These are phyloP conservation scores for Anguilla rostrata DNA, from an alignment of 2,113 vertebrate species.

Conservation along the genomic window DNA sequence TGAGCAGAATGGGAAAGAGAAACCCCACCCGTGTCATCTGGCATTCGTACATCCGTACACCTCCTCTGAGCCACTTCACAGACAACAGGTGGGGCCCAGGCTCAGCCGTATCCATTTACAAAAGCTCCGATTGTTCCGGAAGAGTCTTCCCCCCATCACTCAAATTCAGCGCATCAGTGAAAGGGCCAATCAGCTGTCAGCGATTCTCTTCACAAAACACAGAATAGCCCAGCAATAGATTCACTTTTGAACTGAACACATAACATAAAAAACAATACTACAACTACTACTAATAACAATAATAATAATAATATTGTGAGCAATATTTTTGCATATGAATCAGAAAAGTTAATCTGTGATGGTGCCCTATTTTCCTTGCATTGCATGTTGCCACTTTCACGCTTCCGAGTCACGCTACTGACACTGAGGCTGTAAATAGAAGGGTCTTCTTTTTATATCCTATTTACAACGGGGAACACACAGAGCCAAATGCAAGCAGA, in stretches of 20 bases:
- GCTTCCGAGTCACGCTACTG: slow-evolving; percentile 5
- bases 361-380: slow-evolving; percentile 11
- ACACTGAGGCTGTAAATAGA: neutral
- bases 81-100: slow-evolving; percentile 25
- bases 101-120: slow-evolving; percentile 13
- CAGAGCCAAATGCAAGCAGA: neutral
- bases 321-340: neutral
- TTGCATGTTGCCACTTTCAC: neutral
- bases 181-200: neutral
- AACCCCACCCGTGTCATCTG: slow-evolving; percentile 51
- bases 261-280: neutral
- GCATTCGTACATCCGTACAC: slow-evolving; percentile 37
- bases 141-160: neutral
- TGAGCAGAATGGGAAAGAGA: slow-evolving; percentile 35
- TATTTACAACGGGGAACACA: neutral
- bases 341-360: neutral
- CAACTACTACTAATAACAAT: no score
- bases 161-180: neutral
- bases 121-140: slow-evolving; percentile 11
- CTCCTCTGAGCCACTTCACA: slow-evolving; percentile 36
- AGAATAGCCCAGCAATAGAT: neutral
- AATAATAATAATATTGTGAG: neutral
- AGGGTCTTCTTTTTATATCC: slow-evolving; percentile 23
- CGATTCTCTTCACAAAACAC: neutral
- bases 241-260: neutral